phyloP scores from a whole-genome alignment of 2,113 vertebrate genomes.

The Salvator merianae region DNA sequence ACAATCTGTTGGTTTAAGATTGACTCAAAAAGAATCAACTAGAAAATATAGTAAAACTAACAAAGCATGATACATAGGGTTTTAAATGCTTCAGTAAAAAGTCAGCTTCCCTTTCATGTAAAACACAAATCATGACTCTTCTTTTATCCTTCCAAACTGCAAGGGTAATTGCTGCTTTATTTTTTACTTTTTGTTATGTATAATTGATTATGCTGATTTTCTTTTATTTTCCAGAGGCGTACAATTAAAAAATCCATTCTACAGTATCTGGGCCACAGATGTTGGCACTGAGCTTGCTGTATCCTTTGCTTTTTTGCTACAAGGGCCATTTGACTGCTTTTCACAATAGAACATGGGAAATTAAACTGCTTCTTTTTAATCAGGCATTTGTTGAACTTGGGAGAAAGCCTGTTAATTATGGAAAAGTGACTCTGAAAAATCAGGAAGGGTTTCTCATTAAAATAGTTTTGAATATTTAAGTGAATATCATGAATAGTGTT shows the following conservation, averaged over 20 bases:
- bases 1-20: too few species aligned
- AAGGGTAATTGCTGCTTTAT: background rate
- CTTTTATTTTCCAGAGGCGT: constrained; percentile 84
- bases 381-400: background rate
- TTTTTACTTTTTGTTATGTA: background rate
- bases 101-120: background rate
- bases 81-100: background rate
- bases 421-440: fast-evolving
- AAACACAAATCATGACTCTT: background rate
- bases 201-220: background rate
- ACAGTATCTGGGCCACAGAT: constrained; percentile 96
- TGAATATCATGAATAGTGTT: background rate
- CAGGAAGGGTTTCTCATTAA: background rate
- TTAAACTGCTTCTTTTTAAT: background rate
- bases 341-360: background rate
- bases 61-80: too few species aligned
- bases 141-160: background rate
- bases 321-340: fast-evolving
- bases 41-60: too few species aligned
- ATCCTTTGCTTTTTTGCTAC: constrained; percentile 76
- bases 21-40: too few species aligned
- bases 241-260: constrained; percentile 97
- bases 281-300: constrained; percentile 94
- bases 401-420: background rate
- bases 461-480: background rate